Evolutionary conservation across 1,140 invertebrate species (phyloP), one percentile per base, ranked within the genome.

Genomic region (Bacillus rossius): DNA sequence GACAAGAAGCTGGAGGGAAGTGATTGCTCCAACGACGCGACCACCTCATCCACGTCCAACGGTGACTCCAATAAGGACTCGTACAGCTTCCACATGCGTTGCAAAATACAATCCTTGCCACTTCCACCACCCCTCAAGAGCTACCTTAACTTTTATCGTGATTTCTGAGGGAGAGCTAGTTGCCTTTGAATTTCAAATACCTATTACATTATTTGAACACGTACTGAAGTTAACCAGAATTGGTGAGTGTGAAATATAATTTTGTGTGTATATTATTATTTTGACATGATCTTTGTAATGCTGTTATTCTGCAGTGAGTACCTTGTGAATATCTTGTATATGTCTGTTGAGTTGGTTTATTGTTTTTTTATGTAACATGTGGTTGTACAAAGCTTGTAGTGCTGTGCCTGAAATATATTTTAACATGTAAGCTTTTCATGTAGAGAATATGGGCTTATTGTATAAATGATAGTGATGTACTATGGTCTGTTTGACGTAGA

Each of bases 101-200:
- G 74, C 22, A 82, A 80, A 61, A 79, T 84, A 54, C 61, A 73
- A 34, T 47, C 67, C 29, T 70, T 84, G 51, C 81, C 82, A 17
- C 61, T 85, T 23, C 82, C 82, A 37, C 69, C 71, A 14, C 66
- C 74, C 17, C 67, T 84, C 40, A 82, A 82, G 61, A 43, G 74
- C 22, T 84, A 77, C 61, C 66, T 84, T 42, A 80, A 81, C 64
- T 79, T 79, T 57, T 75, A 81, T 64, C 65, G 78, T 29, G 67
- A 71, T 49, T 63, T 76, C 59, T 75, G 67, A 71, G 45, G 23
- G 29, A 13, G 29, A 26, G 25, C 34, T 50, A 23, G 19, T 29
- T 26, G 8, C 14, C 3, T 13, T 23, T 17, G 3, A 34, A 49
- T 26, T 16, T 14, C 3, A 29, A 8, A 50, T 29, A 34, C 25